Base-by-base conservation (phyloP, 2,888 invertebrate genomes). In the Catocala fraxini region DNA sequence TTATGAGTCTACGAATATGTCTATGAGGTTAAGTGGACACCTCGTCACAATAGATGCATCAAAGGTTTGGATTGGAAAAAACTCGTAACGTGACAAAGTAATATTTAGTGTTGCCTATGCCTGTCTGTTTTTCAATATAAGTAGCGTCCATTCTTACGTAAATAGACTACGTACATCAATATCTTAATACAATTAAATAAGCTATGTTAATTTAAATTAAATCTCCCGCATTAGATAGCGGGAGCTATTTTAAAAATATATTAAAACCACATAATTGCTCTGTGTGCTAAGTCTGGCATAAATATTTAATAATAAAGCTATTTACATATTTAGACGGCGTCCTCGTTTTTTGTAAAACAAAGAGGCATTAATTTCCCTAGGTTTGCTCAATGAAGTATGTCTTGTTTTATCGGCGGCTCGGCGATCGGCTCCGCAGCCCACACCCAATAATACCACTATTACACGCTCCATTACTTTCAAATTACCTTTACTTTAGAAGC, bases 401-500 rank as follows among this genome's bases (percentile, higher is more conserved):
- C 86, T 78, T 78, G 81, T 82, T 83, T 75, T 73, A 76, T 81
- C 77, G 68, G 79, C 69, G 76, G 67, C 77, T 82, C 71, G 75
- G 69, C 79, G 78, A 78, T 70, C 81, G 62, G 67, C 63, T 59
- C 56, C 66, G 55, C 77, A 62, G 73, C 87, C 90, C 88, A 90
- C 90, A 83, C 89, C 90, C 89, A 83, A 80, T 83, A 80, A 85
- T 80, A 71, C 79, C 71, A 80, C 81, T 84, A 88, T 91, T 91
- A 87, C 86, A 90, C 87, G 91, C 87, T 87, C 85, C 83, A 90
- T 91, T 91, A 87, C 89, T 83, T 86, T 82, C 85, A 86, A 89
- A 90, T 90, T 88, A 85, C 80, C 81, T 84, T 81, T 78, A 63
- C 80, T 77, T 81, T 74, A 74, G 75, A 81, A 68, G 79, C 77